Evolutionary conservation across 2,797 vertebrate species (phyloP), one percentile per base, ranked within the genome.

Genomic region (Acomys russatus): DNA sequence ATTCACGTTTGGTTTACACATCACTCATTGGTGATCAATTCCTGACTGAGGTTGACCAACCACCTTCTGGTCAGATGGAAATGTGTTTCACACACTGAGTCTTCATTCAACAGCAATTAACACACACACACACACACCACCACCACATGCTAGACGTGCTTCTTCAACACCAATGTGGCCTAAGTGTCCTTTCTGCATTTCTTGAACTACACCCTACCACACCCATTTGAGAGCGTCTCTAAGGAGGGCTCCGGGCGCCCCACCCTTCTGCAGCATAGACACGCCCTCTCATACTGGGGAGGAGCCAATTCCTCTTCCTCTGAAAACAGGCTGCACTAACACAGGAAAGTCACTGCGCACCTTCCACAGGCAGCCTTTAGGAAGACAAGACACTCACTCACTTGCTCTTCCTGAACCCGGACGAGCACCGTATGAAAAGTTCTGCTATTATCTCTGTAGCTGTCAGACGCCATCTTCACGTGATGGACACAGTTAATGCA

Each of bases 21-120:
- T 15, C 33, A 66, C 49, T 56, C 79, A 59, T 68, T 77, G 44
- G 61, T 78, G 23, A 94, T 73, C 8, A 73, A 66, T 83, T 95
- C 44, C 73, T 96, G 87, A 77, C 33, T 79, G 76, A 85, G 84
- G 76, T 23, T 89, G 15, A 49, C 66, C 90, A 90, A 80, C 22
- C 17, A 73, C 38, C 66, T 78, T 82, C 63, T 78, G 23, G 85
- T 35, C 38, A 66, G 28, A 66, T 33, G 9, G 30, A 68, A 44
- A 33, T n/a, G 30, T 51, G 15, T n/a, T 25, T 49, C 15, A 51
- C 49, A 49, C 49, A 33, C 18, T 23, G 49, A 4, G 44, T 89
- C 38, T 86, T 78, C n/a, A 89, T 66, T 28, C 35, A 91, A 86
- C 89, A 83, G 91, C 93, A 87, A n/a, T 44, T 44, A 71, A 73